Conservation (phyloP, 2,888 invertebrate species). For the Pollenia angustigena region DNA sequence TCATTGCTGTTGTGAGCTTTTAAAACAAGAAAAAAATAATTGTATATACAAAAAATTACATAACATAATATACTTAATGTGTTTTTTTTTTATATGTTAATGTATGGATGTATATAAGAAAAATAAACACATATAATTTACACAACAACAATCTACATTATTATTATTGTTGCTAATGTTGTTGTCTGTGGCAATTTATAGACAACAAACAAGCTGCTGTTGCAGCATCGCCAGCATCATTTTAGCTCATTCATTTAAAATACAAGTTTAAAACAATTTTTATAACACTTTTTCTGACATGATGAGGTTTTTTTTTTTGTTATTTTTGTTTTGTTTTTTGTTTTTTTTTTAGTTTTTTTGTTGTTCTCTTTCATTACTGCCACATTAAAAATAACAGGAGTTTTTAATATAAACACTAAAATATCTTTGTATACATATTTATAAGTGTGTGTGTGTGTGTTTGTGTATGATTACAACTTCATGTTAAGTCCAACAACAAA, state of each 20-base stretch:
- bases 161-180: neutral
- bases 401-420: conserved; percentile 14
- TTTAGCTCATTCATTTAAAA: conserved; percentile 14
- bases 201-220: conserved; percentile 5
- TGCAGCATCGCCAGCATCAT: neutral
- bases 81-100: neutral
- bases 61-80: conserved; percentile 18
- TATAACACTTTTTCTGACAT: neutral
- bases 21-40: conserved; percentile 15
- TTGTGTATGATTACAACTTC: too few species aligned
- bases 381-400: conserved; percentile 36
- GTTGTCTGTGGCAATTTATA: conserved; percentile 19
- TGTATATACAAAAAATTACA: conserved; percentile 24
- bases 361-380: conserved; percentile 23
- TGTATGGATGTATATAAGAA: neutral
- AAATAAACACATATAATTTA: conserved; percentile 1
- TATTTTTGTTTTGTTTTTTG: too few species aligned
- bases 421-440: neutral
- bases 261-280: conserved; percentile 18
- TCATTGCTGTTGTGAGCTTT: neutral
- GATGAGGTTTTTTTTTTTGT: neutral
- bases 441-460: neutral
- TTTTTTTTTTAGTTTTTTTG: neutral
- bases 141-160: conserved; percentile 8
- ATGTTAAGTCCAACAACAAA: too few species aligned